Percentiles rank a stretch among this genome's conserved stretches.
These are phyloP conservation scores for Mellilla xanthometata DNA, from an alignment of 2,888 invertebrate species.

Conservation along the genomic window DNA sequence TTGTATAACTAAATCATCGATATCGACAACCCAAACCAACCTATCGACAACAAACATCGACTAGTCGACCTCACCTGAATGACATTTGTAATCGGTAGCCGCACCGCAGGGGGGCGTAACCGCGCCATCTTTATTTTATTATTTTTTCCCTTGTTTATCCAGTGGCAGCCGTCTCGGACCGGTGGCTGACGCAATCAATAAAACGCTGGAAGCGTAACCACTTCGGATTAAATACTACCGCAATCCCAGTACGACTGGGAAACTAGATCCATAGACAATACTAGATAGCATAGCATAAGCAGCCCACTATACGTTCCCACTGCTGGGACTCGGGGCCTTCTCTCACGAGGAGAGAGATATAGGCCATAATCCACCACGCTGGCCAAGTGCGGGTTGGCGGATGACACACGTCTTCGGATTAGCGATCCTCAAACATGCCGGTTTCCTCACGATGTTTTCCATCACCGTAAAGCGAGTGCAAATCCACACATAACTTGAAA, in stretches of 20 bases:
- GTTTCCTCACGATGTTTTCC: too few species aligned
- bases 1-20: conserved; percentile 31
- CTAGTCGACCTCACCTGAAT: conserved; percentile 49
- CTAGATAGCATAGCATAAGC: too few species aligned
- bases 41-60: conserved; percentile 40
- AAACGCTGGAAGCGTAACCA: conserved; percentile 70
- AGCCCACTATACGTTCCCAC: too few species aligned
- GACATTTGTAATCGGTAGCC: conserved; percentile 79
- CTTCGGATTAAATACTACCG: conserved; percentile 65
- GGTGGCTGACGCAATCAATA: conserved; percentile 77
- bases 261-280: too few species aligned
- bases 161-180: conserved; percentile 67
- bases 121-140: conserved; percentile 73
- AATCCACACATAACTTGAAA: too few species aligned
- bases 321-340: too few species aligned
- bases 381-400: too few species aligned
- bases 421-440: too few species aligned
- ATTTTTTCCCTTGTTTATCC: conserved; percentile 78
- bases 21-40: conserved; percentile 27
- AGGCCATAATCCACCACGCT: too few species aligned
- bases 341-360: too few species aligned
- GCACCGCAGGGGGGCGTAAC: conserved; percentile 72
- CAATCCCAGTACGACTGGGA: conserved; percentile 5
- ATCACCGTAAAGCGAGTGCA: too few species aligned
- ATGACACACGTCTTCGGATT: too few species aligned